Evolutionary conservation across 2,888 invertebrate species (phyloP).

Genomic region (Hartigia nigra): DNA sequence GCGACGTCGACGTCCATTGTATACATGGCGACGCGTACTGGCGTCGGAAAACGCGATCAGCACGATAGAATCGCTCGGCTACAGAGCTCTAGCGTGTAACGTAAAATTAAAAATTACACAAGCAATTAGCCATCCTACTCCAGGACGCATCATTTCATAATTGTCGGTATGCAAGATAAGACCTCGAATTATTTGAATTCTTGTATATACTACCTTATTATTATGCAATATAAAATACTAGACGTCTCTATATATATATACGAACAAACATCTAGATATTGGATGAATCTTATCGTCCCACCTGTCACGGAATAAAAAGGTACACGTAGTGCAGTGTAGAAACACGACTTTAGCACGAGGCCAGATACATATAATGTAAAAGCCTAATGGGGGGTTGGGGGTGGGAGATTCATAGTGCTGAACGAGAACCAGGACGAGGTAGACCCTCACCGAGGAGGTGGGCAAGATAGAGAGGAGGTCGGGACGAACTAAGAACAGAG

Average conservation of each 20-base stretch:
- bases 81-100: slow-evolving; percentile 55
- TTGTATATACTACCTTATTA: not conserved
- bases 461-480: slow-evolving; percentile 16
- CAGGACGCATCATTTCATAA: not conserved
- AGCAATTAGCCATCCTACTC: slow-evolving; percentile 59
- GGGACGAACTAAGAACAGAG: not conserved
- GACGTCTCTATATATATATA: not conserved
- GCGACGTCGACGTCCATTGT: not conserved
- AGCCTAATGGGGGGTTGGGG: slow-evolving; percentile 25
- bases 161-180: not conserved
- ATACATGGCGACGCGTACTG: not conserved
- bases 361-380: slow-evolving; percentile 19
- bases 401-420: not conserved
- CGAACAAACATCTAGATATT: not conserved
- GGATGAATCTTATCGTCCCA: not conserved
- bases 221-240: not conserved
- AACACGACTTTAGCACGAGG: slow-evolving; percentile 7
- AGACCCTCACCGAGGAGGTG: slow-evolving; percentile 1
- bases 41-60: not conserved
- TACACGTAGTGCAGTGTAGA: not conserved
- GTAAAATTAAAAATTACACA: slow-evolving; percentile 63
- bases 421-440: slow-evolving; percentile 16
- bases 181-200: not conserved
- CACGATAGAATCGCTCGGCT: not conserved
- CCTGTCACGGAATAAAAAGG: not conserved